phyloP scores from a whole-genome alignment of 2,888 invertebrate species.

The Antitype chi region DNA sequence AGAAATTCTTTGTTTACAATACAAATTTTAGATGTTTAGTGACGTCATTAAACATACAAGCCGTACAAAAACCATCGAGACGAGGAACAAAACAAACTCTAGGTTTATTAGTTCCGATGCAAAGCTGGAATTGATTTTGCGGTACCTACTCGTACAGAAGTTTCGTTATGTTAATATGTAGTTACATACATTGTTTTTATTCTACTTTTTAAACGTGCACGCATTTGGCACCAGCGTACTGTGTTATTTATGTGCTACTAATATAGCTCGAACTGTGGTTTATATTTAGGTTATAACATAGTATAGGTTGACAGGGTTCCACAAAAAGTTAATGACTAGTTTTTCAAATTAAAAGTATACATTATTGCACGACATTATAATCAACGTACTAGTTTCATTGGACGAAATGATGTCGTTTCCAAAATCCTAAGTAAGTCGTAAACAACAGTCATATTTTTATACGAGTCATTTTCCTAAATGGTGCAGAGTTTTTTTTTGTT shows the following conservation, averaged over 20 bases:
- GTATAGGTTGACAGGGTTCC: background rate
- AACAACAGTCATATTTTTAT: background rate
- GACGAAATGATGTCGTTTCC: background rate
- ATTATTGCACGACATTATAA: no score
- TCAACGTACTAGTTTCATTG: background rate
- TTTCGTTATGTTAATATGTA: constrained; percentile 11
- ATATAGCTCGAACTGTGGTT: constrained; percentile 25
- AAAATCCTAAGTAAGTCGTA: background rate
- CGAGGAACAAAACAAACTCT: background rate
- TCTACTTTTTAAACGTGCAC: constrained; percentile 25
- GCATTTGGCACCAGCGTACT: constrained; percentile 37
- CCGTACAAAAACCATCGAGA: background rate
- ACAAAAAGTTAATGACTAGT: background rate
- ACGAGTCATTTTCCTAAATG: background rate
- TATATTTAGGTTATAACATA: constrained; percentile 27
- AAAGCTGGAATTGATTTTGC: background rate
- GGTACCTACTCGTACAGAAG: background rate
- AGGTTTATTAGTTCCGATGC: background rate
- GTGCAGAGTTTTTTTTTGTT: background rate
- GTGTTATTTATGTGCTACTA: constrained; percentile 27
- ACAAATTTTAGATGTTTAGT: background rate
- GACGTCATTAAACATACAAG: background rate
- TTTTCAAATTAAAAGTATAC: background rate
- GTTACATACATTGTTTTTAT: constrained; percentile 27
- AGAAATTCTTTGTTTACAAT: background rate